Evolutionary conservation across 2,888 invertebrate genomes (phyloP).

Genomic region (Metacarcinus magister): DNA sequence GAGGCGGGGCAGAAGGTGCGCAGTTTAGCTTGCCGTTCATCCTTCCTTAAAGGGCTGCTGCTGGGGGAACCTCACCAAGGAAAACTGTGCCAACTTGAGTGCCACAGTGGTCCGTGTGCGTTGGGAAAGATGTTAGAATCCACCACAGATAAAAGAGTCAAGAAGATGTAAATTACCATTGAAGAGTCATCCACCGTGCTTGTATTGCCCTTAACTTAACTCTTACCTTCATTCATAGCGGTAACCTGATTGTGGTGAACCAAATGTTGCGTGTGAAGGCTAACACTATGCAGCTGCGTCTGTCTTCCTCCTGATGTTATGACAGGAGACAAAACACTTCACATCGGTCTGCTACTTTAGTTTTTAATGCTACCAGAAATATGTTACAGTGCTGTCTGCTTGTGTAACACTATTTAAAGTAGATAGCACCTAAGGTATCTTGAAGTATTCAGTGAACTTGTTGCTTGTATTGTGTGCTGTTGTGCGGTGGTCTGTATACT

Average conservation of each 20-base stretch:
- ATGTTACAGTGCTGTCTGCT: background rate
- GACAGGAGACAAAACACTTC: background rate
- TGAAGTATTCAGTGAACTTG: background rate
- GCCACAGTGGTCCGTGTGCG: background rate
- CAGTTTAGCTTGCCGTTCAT: background rate
- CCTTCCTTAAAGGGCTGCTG: background rate
- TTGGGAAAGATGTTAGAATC: background rate
- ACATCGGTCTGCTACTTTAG: no score
- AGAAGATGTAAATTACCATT: background rate
- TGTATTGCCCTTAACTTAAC: background rate
- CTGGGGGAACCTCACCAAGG: background rate
- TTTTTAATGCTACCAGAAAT: background rate
- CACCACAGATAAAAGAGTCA: background rate
- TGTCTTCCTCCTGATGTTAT: background rate
- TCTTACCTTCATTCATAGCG: background rate
- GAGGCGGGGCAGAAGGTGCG: background rate
- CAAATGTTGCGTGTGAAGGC: background rate
- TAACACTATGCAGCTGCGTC: background rate
- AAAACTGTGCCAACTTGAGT: background rate
- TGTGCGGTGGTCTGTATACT: background rate
- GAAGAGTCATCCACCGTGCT: background rate
- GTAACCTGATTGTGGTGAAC: background rate
- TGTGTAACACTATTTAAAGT: background rate
- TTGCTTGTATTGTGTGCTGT: background rate
- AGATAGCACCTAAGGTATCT: background rate